Conservation (phyloP, 1,140 invertebrate genomes). For the Maniola jurtina region DNA sequence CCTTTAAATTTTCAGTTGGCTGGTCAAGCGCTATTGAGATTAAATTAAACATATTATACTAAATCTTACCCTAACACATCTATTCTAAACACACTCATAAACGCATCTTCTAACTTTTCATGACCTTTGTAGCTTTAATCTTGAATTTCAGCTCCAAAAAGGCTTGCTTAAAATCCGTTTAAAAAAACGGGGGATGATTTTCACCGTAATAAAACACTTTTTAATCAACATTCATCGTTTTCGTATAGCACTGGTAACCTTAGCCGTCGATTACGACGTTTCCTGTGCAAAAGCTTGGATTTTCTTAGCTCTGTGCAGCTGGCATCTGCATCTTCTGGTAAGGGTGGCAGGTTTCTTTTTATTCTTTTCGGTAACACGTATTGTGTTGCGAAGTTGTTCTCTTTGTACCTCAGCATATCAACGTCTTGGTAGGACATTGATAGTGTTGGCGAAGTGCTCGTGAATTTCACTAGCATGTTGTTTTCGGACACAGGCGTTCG, state of each 20-base stretch:
- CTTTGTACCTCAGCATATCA: constrained; percentile 60
- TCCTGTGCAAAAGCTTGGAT: constrained; percentile 42
- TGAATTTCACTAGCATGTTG: constrained; percentile 58
- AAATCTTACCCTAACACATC: background rate
- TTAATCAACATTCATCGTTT: constrained; percentile 56
- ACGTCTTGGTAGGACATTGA: constrained; percentile 51
- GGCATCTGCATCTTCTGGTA: constrained; percentile 69
- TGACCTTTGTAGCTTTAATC: background rate
- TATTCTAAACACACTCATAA: background rate
- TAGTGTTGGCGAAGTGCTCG: constrained; percentile 37
- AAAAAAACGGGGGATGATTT: background rate
- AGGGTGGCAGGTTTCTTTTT: constrained; percentile 52
- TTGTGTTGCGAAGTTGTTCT: constrained; percentile 56
- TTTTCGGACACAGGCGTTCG: constrained; percentile 40
- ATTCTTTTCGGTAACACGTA: constrained; percentile 55
- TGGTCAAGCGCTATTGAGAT: too few relatives aligned
- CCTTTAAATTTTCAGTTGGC: too few relatives aligned
- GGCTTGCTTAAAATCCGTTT: background rate
- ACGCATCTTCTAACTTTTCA: background rate
- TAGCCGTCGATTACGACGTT: constrained; percentile 52
- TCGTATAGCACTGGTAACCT: constrained; percentile 58
- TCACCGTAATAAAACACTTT: background rate
- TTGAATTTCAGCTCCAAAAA: background rate
- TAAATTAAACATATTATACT: background rate
- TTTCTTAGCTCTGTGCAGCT: constrained; percentile 51